Base-by-base conservation (phyloP, 1,140 invertebrate species). In the Drosophila triauraria region DNA sequence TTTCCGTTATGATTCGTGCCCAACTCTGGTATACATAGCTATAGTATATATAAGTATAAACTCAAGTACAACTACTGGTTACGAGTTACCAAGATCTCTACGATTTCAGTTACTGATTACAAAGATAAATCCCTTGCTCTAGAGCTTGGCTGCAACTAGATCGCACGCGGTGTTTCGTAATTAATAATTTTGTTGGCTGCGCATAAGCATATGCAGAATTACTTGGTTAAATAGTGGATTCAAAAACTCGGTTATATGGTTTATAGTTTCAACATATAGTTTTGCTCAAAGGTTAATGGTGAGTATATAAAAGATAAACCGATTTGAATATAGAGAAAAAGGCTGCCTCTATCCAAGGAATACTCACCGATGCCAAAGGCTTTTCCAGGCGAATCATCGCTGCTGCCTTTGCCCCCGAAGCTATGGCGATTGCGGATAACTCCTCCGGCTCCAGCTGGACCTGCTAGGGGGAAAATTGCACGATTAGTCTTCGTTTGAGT, bases 321-420 rank as follows among this genome's bases (percentile, higher is more conserved):
- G 9, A 50, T 40, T 69, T 38, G 13, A 32, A 10, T 38, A 23
- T 2, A 46, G 1, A 9, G 56, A 8, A 63, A 10, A 23, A 12
- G 6, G 40, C 3, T 27, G 47, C 20, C n/a, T 13, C 6, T 8
- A 64, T 54, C 17, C 30, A 40, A 32, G 12, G 25, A 85, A 80
- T 78, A 94, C 96, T 94, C 95, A 97, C 96, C 96, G 67, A 97
- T 95, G 93, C 96, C 96, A 92, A 97, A 97, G 30, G 96, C 95
- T 93, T 97, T 97, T 12, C 54, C 93, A 0, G 92, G 85, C 0
- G 92, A 91, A 46, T 93, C 92, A 54, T 93, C 92, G 50, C 81
- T 81, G 65, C 81, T 87, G 15, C 91, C 82, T 60, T 93, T 93
- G 43, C 92, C 92, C 3, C 91, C 91, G 51, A 93, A 93, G 46